phyloP scores from a whole-genome alignment of 2,113 vertebrate species.

The Abramis brama region DNA sequence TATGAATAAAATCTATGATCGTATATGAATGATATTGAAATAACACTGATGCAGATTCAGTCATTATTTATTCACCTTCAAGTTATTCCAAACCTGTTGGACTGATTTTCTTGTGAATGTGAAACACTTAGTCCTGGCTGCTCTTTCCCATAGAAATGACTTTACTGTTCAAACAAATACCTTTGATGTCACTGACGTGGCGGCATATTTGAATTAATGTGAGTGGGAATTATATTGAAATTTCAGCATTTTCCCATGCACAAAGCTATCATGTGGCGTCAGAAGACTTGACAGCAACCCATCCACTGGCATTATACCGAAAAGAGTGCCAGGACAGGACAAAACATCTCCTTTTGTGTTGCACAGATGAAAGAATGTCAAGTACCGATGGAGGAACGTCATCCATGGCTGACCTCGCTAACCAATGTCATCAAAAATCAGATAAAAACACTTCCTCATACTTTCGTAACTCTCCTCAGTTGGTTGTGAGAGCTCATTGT shows the following conservation, averaged over 20 bases:
- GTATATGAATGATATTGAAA: too few relatives aligned
- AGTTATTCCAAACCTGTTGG: neutral
- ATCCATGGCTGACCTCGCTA: neutral
- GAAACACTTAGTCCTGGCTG: neutral
- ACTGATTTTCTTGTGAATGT: neutral
- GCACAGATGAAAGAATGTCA: neutral
- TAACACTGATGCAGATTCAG: too few relatives aligned
- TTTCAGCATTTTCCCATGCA: neutral
- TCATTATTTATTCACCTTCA: too few relatives aligned
- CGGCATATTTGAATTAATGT: neutral
- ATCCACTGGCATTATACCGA: neutral
- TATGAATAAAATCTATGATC: too few relatives aligned
- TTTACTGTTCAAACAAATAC: neutral
- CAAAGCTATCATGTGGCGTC: neutral
- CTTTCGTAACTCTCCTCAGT: neutral
- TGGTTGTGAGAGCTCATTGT: conserved; percentile 7
- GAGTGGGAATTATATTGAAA: neutral
- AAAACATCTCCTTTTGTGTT: neutral
- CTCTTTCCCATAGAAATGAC: neutral
- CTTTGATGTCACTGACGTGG: neutral
- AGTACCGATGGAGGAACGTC: neutral
- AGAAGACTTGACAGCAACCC: neutral
- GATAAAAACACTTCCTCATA: conserved; percentile 8
- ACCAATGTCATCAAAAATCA: neutral
- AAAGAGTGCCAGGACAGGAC: neutral